Conservation (phyloP, 2,113 vertebrate species). For the Progne subis region DNA sequence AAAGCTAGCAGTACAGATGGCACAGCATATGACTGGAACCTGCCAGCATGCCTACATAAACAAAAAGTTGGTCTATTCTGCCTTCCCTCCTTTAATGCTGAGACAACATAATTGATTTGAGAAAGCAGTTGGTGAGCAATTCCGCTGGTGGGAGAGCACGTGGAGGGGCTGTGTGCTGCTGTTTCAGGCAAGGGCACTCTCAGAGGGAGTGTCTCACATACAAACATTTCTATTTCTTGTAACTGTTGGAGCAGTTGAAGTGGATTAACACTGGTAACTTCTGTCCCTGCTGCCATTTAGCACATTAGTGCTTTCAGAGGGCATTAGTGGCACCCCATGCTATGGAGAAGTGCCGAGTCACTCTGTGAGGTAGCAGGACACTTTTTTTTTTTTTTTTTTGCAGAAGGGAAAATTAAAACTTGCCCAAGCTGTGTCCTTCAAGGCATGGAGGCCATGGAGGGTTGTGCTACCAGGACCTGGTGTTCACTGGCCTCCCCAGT, state of each 20-base stretch:
- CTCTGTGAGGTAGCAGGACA: neutral
- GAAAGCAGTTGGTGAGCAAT: conserved; percentile 56
- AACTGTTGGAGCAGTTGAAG: neutral
- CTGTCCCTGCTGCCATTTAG: conserved; percentile 36
- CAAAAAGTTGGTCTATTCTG: conserved; percentile 57
- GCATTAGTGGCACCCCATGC: neutral
- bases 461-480: neutral
- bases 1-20: conserved; percentile 56
- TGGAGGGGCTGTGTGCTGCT: conserved; percentile 25
- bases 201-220: conserved; percentile 34
- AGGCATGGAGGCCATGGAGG: neutral
- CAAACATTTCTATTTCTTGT: conserved; percentile 23
- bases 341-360: neutral
- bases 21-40: conserved; percentile 64
- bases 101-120: conserved; percentile 64
- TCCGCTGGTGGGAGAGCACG: conserved; percentile 1
- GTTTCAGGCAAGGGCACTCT: conserved; percentile 7
- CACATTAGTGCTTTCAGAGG: conserved; percentile 31
- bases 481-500: neutral
- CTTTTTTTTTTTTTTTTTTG: neutral
- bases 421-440: neutral
- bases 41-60: conserved; percentile 58
- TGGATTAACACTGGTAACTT: conserved; percentile 33
- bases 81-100: conserved; percentile 36
- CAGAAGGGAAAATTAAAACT: neutral